Evolutionary conservation across 35 echinoderm and acorn worm genomes (phyloP), one percentile per base, ranked within the genome.

Genomic region (Ophiothrix spiculata): DNA sequence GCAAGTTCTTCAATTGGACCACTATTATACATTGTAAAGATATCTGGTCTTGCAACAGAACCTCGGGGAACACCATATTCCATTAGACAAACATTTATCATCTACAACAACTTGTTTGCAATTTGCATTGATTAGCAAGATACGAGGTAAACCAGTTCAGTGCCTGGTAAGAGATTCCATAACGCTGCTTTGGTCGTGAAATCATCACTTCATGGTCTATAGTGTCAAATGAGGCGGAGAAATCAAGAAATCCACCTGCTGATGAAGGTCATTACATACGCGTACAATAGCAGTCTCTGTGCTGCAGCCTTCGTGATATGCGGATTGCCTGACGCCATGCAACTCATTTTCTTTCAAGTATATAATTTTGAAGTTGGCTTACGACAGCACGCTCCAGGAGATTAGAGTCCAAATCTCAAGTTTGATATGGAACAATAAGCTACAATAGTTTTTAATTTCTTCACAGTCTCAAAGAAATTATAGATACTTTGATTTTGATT

Each of bases 291-390:
- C 0, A 15, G 64, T 74, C 64, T 74, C 64, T 74, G 64, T 74
- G 33, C 64, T 74, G 64, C 64, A 64, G 31, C 56, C 56, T 64
- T 64, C 56, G 0, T 0, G 16, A 32, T 74, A 74, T 25, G 64
- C 14, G 33, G 64, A 74, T 25, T 74, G 64, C 10, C 33, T 74
- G 64, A 29, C 33, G 0, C 16, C 64, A 29, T 17, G 16, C n/a
- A 74, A 32, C 64, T 12, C 56, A 32, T 74, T 74, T 32, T 74
- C 64, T 74, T 74, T 21, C 64, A 19, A 32, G 64, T n/a, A n/a
- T n/a, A n/a, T 74, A 74, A 32, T 25, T 74, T 74, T 74, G 64
- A 32, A 74, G 64, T 74, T 74, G 64, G 64, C 64, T 74, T 11
- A 74, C 33, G 15, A 32, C 64, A 74, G 33, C 64, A 74, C 16